Conservation (phyloP, 2,797 vertebrate genomes). For the Centroberyx gerrardi region DNA sequence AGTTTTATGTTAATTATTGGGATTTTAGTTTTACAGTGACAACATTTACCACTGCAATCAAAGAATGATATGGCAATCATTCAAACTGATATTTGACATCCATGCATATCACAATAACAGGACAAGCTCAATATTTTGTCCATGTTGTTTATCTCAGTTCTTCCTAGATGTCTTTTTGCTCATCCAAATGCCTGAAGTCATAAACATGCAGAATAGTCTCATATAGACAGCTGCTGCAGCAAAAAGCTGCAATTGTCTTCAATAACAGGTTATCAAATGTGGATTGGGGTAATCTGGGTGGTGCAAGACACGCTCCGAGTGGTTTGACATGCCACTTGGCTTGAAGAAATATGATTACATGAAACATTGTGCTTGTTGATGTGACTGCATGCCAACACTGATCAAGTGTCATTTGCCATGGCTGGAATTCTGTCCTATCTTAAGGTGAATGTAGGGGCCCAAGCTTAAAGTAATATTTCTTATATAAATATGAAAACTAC, state of each 20-base stretch:
- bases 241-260: slow-evolving; percentile 39
- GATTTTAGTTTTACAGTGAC: too few relatives aligned
- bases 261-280: slow-evolving; percentile 29
- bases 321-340: not conserved
- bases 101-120: too few relatives aligned
- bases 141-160: not conserved
- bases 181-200: slow-evolving; percentile 5
- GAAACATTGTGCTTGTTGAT: slow-evolving; percentile 21
- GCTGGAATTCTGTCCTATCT: too few relatives aligned
- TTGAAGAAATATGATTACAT: slow-evolving; percentile 11
- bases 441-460: too few relatives aligned
- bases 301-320: slow-evolving; percentile 8
- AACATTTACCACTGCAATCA: too few relatives aligned
- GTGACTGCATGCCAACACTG: slow-evolving; percentile 13
- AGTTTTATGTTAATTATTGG: too few relatives aligned
- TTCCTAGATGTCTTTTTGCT: not conserved
- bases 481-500: too few relatives aligned
- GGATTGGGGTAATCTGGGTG: slow-evolving; percentile 18
- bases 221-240: slow-evolving; percentile 20
- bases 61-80: too few relatives aligned
- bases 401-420: slow-evolving; percentile 17
- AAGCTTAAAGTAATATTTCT: too few relatives aligned
- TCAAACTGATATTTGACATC: too few relatives aligned
- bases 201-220: slow-evolving; percentile 23
- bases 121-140: too few relatives aligned